Evolutionary conservation across 2,797 vertebrate genomes (phyloP), one percentile per base, ranked within the genome.

Genomic region (Helicolenus hilgendorfi): DNA sequence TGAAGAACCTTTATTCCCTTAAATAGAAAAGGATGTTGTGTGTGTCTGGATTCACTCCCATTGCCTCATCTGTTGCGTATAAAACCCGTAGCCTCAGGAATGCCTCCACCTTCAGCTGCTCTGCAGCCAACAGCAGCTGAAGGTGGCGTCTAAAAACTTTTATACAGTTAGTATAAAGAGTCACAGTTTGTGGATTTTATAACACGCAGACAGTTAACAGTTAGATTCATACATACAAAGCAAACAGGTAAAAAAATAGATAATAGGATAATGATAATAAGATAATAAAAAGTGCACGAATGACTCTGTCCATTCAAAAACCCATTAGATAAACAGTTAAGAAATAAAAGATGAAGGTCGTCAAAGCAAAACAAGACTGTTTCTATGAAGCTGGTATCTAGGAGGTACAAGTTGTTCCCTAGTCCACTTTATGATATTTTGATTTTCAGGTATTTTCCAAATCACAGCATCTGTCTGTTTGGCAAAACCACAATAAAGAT

Each of bases 31-130:
- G 68, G 31, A 59, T 71, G 0, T 67, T 69, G 87, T 73, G 79
- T 18, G 56, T 68, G 49, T 87, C 45, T 92, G 91, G 79, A 87
- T 53, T 13, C 20, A 2, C n/a, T 90, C 78, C 85, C 36, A 2
- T 36, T 11, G 1, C 20, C 71, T 90, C 91, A 95, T 95, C 94
- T 95, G 94, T 83, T 93, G 85, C 11, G 3, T 33, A 93, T 94
- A 56, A 93, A 86, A 31, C 53, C 2, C 11, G 9, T 2, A 45
- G 49, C 55, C 74, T 92, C 76, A 94, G 91, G 93, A 95, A 95
- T 94, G 83, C 60, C 1, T 73, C 70, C 41, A 79, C 77, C 86
- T 91, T 79, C 77, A 36, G 65, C 29, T 27, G 72, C 72, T 78
- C 70, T 38, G 62, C 69, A 60, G 59, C 11, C 35, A 10, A 5